Evolutionary conservation across 2,113 vertebrate genomes (phyloP).

Genomic region (Typhlomys cinereus): DNA sequence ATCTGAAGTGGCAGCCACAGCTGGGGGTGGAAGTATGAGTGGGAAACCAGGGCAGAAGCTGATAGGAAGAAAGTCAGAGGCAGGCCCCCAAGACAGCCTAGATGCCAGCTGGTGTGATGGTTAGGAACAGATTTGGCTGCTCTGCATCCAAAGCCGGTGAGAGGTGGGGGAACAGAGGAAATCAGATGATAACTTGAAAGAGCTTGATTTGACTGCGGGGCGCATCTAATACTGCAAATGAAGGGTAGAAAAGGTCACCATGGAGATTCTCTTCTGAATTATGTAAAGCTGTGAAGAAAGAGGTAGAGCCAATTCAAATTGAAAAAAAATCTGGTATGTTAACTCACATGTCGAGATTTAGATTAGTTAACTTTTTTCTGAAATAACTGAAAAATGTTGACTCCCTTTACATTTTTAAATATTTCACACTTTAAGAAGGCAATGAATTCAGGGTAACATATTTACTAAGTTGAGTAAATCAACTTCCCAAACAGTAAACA

Average conservation of each 20-base stretch:
- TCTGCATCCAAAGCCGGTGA: background rate
- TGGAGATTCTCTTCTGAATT: background rate
- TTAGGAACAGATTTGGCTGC: background rate
- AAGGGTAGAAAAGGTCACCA: background rate
- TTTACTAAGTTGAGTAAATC: conserved; percentile 37
- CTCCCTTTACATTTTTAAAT: conserved; percentile 44
- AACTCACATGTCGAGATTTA: background rate
- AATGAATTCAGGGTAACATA: background rate
- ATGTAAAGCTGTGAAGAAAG: background rate
- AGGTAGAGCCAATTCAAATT: background rate
- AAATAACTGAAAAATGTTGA: background rate
- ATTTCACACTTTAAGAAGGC: background rate
- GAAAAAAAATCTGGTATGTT: background rate
- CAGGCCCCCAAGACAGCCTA: background rate
- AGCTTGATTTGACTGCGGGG: background rate
- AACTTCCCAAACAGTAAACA: background rate
- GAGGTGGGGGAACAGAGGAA: background rate
- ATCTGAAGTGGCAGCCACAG: background rate
- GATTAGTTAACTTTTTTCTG: conserved; percentile 6
- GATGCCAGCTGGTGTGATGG: background rate
- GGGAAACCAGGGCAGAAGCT: background rate
- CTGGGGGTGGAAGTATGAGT: background rate
- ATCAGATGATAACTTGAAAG: background rate
- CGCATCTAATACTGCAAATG: background rate
- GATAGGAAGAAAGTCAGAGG: background rate